Conservation (phyloP, 1,140 invertebrate species). For the Cyrtorhinus lividipennis region DNA sequence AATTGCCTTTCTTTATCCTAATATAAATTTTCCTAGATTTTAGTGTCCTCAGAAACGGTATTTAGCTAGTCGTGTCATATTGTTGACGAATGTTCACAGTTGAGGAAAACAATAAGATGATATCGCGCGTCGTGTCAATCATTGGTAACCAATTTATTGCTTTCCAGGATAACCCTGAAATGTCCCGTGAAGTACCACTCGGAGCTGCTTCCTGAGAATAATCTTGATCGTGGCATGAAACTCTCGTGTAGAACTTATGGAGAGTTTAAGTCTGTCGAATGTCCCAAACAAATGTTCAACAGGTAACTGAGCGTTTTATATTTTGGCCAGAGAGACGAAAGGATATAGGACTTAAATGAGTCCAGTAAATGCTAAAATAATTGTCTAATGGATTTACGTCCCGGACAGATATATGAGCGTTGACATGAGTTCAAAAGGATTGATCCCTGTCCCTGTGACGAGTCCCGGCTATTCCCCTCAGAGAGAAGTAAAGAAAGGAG, state of each 20-base stretch:
- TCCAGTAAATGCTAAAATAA: too few species aligned
- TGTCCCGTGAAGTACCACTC: background rate
- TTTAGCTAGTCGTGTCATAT: too few species aligned
- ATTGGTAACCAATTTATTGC: too few species aligned
- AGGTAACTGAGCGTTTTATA: background rate
- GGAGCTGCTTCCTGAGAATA: background rate
- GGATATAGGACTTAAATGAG: too few species aligned
- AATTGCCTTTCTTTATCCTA: too few species aligned
- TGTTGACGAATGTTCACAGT: too few species aligned
- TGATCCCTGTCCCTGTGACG: background rate
- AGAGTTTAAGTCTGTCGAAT: background rate
- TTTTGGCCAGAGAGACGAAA: too few species aligned
- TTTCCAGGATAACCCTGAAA: background rate
- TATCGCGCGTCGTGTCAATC: too few species aligned
- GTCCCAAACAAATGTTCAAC: background rate
- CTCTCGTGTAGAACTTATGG: constrained; percentile 5
- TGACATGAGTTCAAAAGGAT: background rate
- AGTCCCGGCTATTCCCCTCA: background rate
- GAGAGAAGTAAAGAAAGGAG: constrained; percentile 5
- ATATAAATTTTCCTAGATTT: too few species aligned
- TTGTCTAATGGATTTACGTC: too few species aligned
- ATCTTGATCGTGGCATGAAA: background rate
- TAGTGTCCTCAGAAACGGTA: too few species aligned
- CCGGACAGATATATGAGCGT: constrained; percentile 1
- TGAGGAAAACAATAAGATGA: too few species aligned